phyloP scores from a whole-genome alignment of 1,140 invertebrate genomes.

The Saccostrea echinata region DNA sequence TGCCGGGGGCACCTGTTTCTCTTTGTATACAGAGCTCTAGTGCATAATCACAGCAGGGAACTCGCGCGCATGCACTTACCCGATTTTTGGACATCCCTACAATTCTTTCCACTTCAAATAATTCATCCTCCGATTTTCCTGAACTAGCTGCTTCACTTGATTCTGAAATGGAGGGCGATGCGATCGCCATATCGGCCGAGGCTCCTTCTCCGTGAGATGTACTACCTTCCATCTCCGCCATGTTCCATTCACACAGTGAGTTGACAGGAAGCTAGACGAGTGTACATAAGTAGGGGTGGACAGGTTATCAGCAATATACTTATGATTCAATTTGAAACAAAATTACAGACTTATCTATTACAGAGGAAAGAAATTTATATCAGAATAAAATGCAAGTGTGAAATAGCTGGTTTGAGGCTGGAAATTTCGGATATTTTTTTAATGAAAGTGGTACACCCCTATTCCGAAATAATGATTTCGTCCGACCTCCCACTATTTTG shows the following conservation, averaged over 20 bases:
- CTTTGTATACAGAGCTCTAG: not conserved
- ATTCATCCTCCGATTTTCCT: slow-evolving; percentile 57
- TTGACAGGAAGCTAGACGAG: slow-evolving; percentile 8
- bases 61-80: slow-evolving; percentile 43
- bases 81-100: slow-evolving; percentile 62
- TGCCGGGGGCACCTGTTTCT: slow-evolving; percentile 37
- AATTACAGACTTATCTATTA: not conserved
- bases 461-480: not conserved
- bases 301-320: not conserved
- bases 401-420: no score
- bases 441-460: not conserved
- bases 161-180: slow-evolving; percentile 5
- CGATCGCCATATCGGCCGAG: slow-evolving; percentile 42
- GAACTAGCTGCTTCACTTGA: not conserved
- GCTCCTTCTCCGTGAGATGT: slow-evolving; percentile 41
- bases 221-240: slow-evolving; percentile 65
- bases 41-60: not conserved
- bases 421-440: no score
- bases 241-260: slow-evolving; percentile 60
- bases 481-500: slow-evolving; percentile 35
- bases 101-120: slow-evolving; percentile 70
- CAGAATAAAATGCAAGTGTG: no score
- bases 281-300: not conserved
- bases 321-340: not conserved
- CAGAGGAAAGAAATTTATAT: not conserved